Evolutionary conservation across 2,888 invertebrate genomes (phyloP).

Genomic region (Aphidius colemani): DNA sequence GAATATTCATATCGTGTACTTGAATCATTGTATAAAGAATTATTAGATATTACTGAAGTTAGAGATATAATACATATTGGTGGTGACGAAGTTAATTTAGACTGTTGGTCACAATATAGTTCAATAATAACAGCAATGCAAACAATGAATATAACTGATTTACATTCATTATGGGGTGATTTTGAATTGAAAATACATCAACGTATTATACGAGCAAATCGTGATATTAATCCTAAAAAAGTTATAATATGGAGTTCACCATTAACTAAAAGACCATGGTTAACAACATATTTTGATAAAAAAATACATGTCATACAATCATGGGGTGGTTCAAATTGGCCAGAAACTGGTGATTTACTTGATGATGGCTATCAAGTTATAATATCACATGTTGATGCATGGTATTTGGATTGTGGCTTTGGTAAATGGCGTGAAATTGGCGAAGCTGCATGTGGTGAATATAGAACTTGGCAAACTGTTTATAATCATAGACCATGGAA

Average conservation of each 20-base stretch:
- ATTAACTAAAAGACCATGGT: conserved; percentile 74
- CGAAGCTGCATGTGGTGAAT: conserved; percentile 85
- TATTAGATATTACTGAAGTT: conserved; percentile 74
- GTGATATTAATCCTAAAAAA: conserved; percentile 63
- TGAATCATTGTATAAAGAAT: conserved; percentile 75
- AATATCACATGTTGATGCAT: conserved; percentile 84
- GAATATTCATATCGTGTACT: conserved; percentile 76
- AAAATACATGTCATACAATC: conserved; percentile 78
- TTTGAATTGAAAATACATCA: conserved; percentile 72
- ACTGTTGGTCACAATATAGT: conserved; percentile 72
- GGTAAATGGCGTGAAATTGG: conserved; percentile 84
- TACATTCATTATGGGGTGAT: conserved; percentile 79
- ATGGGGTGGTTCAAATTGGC: conserved; percentile 84
- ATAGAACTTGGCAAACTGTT: conserved; percentile 84
- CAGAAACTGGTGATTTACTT: conserved; percentile 76
- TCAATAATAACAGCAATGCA: conserved; percentile 61
- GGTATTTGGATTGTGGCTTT: conserved; percentile 88
- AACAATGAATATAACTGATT: conserved; percentile 75
- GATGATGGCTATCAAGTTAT: conserved; percentile 79
- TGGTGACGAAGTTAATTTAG: conserved; percentile 81
- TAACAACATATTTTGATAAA: conserved; percentile 70
- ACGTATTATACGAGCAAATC: conserved; percentile 68
- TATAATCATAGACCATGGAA: conserved; percentile 84
- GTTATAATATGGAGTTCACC: conserved; percentile 79
- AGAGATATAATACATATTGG: conserved; percentile 83